A percentile compares a stretch with the other conserved stretches of the same genome.
These are phyloP conservation scores for Amphibalanus amphitrite DNA, from an alignment of 1,140 invertebrate species.

Conservation along the genomic window DNA sequence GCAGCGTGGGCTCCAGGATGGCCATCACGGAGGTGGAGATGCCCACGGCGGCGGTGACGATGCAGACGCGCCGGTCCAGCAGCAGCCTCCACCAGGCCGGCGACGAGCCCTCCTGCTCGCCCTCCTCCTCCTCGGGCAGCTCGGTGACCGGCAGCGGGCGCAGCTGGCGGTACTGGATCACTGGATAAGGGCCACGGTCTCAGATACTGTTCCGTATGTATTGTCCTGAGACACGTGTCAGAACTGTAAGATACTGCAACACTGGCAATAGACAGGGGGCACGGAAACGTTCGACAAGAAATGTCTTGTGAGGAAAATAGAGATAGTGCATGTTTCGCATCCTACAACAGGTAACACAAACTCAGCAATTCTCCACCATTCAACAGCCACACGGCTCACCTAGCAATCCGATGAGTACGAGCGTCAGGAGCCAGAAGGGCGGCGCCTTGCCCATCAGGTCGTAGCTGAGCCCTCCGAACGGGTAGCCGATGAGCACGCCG, in stretches of 20 bases:
- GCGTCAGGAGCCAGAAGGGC: slow-evolving; percentile 49
- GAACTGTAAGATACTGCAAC: slow-evolving; percentile 11
- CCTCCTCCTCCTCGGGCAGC: not conserved
- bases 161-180: not conserved
- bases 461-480: slow-evolving; percentile 54
- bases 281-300: too few relatives aligned
- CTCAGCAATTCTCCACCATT: slow-evolving; percentile 22
- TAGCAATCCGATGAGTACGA: slow-evolving; percentile 34
- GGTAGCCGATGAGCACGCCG: slow-evolving; percentile 60
- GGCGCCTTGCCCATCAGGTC: slow-evolving; percentile 51
- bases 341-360: too few relatives aligned
- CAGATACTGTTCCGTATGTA: too few relatives aligned
- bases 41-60: slow-evolving; percentile 42
- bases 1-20: slow-evolving; percentile 60
- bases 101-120: not conserved
- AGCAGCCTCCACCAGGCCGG: slow-evolving; percentile 39
- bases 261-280: too few relatives aligned
- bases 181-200: too few relatives aligned
- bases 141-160: not conserved
- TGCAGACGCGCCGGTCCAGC: slow-evolving; percentile 37
- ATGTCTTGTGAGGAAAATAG: too few relatives aligned
- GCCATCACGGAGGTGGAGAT: slow-evolving; percentile 59
- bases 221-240: too few relatives aligned
- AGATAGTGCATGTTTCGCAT: too few relatives aligned
- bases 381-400: slow-evolving; percentile 20